Base-by-base conservation (phyloP, 53 echinoderm and acorn worm genomes). In the Patiria pectinifera region DNA sequence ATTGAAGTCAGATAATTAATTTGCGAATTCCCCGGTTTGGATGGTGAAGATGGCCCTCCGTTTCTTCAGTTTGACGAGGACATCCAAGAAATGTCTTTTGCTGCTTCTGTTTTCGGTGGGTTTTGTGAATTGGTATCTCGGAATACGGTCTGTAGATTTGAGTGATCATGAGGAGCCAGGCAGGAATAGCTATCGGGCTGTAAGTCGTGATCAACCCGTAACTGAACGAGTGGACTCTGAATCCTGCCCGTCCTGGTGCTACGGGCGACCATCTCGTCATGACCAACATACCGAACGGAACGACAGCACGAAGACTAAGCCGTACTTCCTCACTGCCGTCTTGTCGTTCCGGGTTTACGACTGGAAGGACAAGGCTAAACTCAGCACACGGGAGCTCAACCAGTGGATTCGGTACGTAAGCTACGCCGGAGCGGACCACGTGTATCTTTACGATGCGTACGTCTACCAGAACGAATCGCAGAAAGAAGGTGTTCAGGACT, bases 401-500 rank as follows among this genome's bases (percentile, higher is more conserved):
- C 84, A 84, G 66, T 84, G 84, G 84, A 43, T 84, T 25, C 63
- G 66, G 43, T 84, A 84, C 66, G 14, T 84, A 35, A 84, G 84
- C 84, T 84, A 62, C 45, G 84, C 84, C 14, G 84, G 84, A 12
- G 84, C 25, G 66, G 84, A 84, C n/a, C 84, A 84, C 45, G 84
- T 84, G 43, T 84, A 84, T 48, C 62, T 84, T 5, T 84, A 84
- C 84, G 84, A 84, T 62, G 63, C 84, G 5, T 84, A 84, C 84
- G 84, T 60, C 44, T 84, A 59, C 66, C 59, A 58, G 43, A 84
- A 84, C 66, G 84, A 84, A 26, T 84, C 84, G 5, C 84, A 84
- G 66, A 62, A 21, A 15, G 84, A 11, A 10, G 84, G 62, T 1
- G 4, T 84, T 62, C 9, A 26, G 62, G 66, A 84, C 8, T 84